Conservation (phyloP, 64 coral and sea anemone species). For the Trachythela sp. region DNA sequence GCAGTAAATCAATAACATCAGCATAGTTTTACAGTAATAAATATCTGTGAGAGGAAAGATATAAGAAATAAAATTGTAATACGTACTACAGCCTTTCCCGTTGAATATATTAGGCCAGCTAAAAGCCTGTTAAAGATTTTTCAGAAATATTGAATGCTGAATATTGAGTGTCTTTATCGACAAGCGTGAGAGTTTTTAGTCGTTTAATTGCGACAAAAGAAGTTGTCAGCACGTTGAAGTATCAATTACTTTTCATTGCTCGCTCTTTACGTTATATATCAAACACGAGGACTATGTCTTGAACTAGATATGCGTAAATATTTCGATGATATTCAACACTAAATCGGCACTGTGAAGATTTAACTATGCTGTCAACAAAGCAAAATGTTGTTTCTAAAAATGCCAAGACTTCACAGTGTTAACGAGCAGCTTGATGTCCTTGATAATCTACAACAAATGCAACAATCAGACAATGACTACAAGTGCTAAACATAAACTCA, state of each 20-base stretch:
- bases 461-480: neutral
- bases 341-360: neutral
- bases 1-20: no score
- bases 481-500: neutral
- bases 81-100: no score
- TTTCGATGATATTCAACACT: neutral
- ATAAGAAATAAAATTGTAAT: no score
- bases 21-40: no score
- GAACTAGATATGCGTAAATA: neutral
- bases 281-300: no score
- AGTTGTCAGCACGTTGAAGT: neutral
- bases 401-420: neutral
- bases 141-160: neutral
- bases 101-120: no score
- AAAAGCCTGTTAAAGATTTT: neutral
- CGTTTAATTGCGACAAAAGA: neutral
- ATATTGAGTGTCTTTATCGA: no score
- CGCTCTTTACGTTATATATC: no score
- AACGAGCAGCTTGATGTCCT: neutral
- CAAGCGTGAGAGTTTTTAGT: neutral
- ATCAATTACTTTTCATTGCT: neutral
- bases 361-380: neutral
- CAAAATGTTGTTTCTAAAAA: neutral
- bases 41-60: no score
- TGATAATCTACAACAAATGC: neutral